phyloP scores from a whole-genome alignment of 1,140 invertebrate genomes.

The Temnothorax curvispinosus region DNA sequence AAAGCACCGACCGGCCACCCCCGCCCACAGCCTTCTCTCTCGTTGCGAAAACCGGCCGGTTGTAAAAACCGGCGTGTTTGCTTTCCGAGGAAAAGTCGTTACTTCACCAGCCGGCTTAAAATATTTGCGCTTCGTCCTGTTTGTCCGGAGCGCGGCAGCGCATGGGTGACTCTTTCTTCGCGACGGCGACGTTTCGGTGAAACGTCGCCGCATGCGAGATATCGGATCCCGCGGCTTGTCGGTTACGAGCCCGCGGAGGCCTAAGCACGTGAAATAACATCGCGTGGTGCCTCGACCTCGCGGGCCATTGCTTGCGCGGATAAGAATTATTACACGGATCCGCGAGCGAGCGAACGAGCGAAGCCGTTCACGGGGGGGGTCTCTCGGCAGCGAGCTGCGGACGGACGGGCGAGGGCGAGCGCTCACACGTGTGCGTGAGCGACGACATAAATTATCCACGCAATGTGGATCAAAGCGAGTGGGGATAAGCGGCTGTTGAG shows the following conservation, averaged over 20 bases:
- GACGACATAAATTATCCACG: slow-evolving; percentile 63
- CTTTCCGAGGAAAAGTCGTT: slow-evolving; percentile 53
- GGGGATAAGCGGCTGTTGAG: slow-evolving; percentile 60
- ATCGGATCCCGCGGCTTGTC: slow-evolving; percentile 19
- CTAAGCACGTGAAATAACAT: slow-evolving; percentile 73
- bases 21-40: not conserved
- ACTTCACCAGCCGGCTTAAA: not conserved
- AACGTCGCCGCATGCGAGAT: slow-evolving; percentile 40
- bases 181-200: slow-evolving; percentile 15
- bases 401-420: not conserved
- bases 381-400: not conserved
- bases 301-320: slow-evolving; percentile 34
- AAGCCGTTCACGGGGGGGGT: not conserved
- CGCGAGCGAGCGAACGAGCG: slow-evolving; percentile 1
- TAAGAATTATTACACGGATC: slow-evolving; percentile 67
- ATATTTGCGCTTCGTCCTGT: slow-evolving; percentile 45
- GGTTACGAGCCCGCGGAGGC: slow-evolving; percentile 65
- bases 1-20: slow-evolving; percentile 32
- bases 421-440: slow-evolving; percentile 3
- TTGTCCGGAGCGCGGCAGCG: not conserved
- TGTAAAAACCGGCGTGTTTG: slow-evolving; percentile 49
- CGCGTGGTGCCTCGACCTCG: slow-evolving; percentile 48
- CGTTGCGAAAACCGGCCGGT: not conserved
- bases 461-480: slow-evolving; percentile 63
- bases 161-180: not conserved